phyloP scores from a whole-genome alignment of 2,888 invertebrate species.

The Tetragonula carbonaria region DNA sequence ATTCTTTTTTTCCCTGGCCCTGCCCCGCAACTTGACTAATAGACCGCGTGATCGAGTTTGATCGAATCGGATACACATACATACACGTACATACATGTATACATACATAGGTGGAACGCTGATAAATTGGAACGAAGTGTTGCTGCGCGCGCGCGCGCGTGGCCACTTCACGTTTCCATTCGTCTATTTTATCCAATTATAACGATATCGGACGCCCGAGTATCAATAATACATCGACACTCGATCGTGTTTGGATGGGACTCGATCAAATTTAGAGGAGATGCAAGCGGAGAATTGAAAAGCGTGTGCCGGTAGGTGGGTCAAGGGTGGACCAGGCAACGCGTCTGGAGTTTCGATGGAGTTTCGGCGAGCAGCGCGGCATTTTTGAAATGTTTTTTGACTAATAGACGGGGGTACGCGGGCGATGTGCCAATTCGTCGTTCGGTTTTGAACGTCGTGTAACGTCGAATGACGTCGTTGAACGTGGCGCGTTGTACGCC shows the following conservation, averaged over 20 bases:
- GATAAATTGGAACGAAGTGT: slow-evolving; percentile 45
- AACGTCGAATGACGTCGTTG: slow-evolving; percentile 72
- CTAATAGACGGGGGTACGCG: slow-evolving; percentile 51
- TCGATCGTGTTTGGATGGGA: slow-evolving; percentile 27
- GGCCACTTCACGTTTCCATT: slow-evolving; percentile 21
- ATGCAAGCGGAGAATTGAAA: not conserved
- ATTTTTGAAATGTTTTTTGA: slow-evolving; percentile 68
- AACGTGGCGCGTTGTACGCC: slow-evolving; percentile 51
- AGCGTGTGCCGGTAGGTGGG: not conserved
- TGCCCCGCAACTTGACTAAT: slow-evolving; percentile 8
- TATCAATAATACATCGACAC: slow-evolving; percentile 52
- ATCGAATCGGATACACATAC: slow-evolving; percentile 33
- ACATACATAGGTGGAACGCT: slow-evolving; percentile 4
- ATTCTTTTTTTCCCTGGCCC: not conserved
- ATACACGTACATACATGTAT: no score
- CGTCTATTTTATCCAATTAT: slow-evolving; percentile 50
- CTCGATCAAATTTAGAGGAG: slow-evolving; percentile 20
- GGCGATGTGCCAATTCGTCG: slow-evolving; percentile 72
- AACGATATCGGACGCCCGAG: slow-evolving; percentile 19
- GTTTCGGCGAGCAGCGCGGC: slow-evolving; percentile 5
- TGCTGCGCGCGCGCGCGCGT: not conserved
- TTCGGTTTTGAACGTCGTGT: slow-evolving; percentile 68
- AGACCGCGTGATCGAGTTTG: slow-evolving; percentile 28
- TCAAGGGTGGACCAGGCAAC: not conserved
- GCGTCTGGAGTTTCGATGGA: no score